Base-by-base conservation (phyloP, 2,797 vertebrate genomes). In the Pelodytes ibericus region DNA sequence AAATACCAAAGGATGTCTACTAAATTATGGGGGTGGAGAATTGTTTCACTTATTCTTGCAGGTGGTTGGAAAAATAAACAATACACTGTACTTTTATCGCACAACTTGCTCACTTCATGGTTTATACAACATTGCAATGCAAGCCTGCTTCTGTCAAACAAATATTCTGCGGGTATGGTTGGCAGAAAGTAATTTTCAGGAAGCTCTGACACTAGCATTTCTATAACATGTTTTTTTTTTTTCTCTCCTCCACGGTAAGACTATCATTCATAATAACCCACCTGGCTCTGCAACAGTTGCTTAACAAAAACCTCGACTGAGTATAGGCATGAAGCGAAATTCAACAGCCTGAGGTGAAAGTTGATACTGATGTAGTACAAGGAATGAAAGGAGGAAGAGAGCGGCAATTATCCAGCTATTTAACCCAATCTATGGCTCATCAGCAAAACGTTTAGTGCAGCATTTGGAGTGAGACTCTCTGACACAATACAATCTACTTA, bases 321-420 rank as follows among this genome's bases (percentile, higher is more conserved):
- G 84, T 82, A 87, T 82, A 72, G 82, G 90, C 89, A 85, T 86
- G 85, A 6, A 27, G 49, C 11, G 22, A 22, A 58, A 49, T 88
- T 86, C 67, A 85, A 88, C 81, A 88, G 94, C 96, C 95, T 88
- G 89, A 84, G 94, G 95, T 94, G 87, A 84, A 82, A 89, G 90
- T 89, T 93, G 93, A 94, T 93, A 91, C 92, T 88, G 90, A 92
- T 93, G 96, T 94, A 91, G 87, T 95, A 95, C 94, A 94, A 92
- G 92, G 93, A 91, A 89, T 88, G 91, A 94, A 82, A 84, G 86
- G 86, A 86, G 74, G 84, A 85, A 87, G 86, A 86, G 84, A 90
- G 87, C 82, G 87, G 82, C 93, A 95, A 99, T 97, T 95, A 98
- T 81, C 83, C 86, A 63, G 85, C 91, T 92, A 93, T 95, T 97